Evolutionary conservation across 2,797 vertebrate genomes (phyloP).

Genomic region (Hafferia zeledoni): DNA sequence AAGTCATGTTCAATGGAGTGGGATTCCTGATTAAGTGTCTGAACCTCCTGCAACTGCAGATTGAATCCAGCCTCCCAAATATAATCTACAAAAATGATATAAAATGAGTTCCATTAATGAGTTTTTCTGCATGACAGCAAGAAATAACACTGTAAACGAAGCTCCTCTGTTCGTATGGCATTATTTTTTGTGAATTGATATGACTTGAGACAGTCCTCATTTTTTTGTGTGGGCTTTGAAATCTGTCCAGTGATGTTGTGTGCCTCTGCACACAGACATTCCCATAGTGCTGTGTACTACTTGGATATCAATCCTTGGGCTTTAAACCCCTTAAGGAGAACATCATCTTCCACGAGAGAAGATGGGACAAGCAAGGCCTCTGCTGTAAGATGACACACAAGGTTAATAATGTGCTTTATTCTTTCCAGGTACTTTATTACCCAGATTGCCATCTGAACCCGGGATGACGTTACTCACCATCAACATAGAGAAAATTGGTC

Average conservation of each 20-base stretch:
- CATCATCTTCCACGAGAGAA: neutral
- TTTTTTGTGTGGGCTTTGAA: neutral
- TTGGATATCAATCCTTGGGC: neutral
- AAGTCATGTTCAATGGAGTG: neutral
- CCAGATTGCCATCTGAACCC: conserved; percentile 94
- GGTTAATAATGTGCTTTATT: neutral
- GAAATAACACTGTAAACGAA: neutral
- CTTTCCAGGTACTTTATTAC: conserved; percentile 91
- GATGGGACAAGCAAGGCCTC: neutral
- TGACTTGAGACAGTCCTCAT: neutral
- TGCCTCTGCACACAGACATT: neutral
- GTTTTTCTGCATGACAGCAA: neutral
- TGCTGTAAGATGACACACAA: neutral
- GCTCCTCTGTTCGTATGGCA: neutral
- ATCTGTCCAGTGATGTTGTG: neutral
- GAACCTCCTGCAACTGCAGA: neutral
- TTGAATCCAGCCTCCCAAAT: neutral
- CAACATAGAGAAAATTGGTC: conserved; percentile 94
- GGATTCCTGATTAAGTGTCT: neutral
- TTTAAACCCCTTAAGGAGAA: neutral
- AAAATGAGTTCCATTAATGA: neutral
- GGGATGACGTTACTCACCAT: conserved; percentile 94
- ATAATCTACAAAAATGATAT: neutral
- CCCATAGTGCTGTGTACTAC: neutral
- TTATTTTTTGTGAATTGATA: neutral